Percentiles rank a stretch among this genome's conserved stretches.
Evolutionary conservation across 1,140 invertebrate genomes (phyloP).

Genomic region (Platyscapa corneri): DNA sequence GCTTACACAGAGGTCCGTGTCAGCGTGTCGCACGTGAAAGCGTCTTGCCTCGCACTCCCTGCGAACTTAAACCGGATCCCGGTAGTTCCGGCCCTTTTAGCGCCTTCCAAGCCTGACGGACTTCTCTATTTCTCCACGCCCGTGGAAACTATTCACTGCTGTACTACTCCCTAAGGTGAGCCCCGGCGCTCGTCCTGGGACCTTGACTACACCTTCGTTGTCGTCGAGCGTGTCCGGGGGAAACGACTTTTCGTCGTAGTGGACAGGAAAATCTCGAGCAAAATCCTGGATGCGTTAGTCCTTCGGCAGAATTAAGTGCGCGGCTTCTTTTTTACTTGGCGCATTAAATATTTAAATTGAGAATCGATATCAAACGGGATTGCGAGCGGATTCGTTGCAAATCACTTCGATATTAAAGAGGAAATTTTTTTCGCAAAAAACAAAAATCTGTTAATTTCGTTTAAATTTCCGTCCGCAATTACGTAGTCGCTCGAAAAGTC

Average conservation of each 20-base stretch:
- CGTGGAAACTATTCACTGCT: constrained; percentile 45
- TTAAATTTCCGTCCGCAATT: neutral
- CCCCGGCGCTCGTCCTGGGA: neutral
- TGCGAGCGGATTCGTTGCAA: neutral
- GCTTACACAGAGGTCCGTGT: neutral
- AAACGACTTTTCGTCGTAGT: constrained; percentile 21
- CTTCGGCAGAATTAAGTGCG: neutral
- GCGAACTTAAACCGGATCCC: constrained; percentile 34
- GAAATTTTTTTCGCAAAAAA: too few relatives aligned
- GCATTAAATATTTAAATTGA: neutral
- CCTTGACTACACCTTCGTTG: neutral
- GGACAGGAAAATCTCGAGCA: constrained; percentile 21
- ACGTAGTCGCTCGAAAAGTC: neutral
- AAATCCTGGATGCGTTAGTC: neutral
- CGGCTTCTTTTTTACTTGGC: neutral
- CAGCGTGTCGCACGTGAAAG: neutral
- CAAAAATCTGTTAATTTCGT: neutral
- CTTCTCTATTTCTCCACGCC: constrained; percentile 27
- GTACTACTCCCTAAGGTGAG: constrained; percentile 37
- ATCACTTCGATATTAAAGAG: too few relatives aligned
- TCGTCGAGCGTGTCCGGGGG: neutral
- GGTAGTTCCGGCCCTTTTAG: constrained; percentile 47
- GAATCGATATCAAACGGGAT: neutral
- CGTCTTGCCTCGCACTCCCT: neutral
- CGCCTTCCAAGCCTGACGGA: constrained; percentile 44